Evolutionary conservation across 1,140 invertebrate genomes (phyloP).

Genomic region (Scaptomyza graminum): DNA sequence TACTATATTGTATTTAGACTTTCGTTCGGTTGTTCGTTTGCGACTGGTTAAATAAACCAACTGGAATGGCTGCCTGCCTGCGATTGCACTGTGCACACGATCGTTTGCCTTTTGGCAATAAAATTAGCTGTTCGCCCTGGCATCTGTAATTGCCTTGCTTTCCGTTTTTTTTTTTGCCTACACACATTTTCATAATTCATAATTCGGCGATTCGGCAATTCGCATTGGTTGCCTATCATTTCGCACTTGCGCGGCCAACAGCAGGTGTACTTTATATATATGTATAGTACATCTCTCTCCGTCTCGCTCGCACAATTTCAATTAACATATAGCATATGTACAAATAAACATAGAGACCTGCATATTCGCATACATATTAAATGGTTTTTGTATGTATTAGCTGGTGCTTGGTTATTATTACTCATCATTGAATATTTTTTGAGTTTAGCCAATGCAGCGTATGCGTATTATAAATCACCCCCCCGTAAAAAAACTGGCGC

Average conservation of each 20-base stretch:
- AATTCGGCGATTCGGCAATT: slow-evolving; percentile 34
- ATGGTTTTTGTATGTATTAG: slow-evolving; percentile 14
- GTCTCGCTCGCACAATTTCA: slow-evolving; percentile 15
- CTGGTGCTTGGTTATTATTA: slow-evolving; percentile 53
- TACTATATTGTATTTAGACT: not conserved
- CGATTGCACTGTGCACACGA: slow-evolving; percentile 67
- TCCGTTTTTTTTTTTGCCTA: slow-evolving; percentile 22
- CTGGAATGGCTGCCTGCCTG: slow-evolving; percentile 64
- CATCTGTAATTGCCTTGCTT: slow-evolving; percentile 46
- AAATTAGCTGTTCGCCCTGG: slow-evolving; percentile 64
- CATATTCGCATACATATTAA: not conserved
- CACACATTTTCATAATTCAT: slow-evolving; percentile 57
- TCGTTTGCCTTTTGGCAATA: slow-evolving; percentile 50
- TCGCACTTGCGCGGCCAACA: slow-evolving; percentile 64
- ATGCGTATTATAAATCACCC: slow-evolving; percentile 53
- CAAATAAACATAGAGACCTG: not conserved
- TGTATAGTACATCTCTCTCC: not conserved
- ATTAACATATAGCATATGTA: slow-evolving; percentile 1
- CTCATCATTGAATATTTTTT: slow-evolving; percentile 60
- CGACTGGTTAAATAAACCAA: slow-evolving; percentile 64
- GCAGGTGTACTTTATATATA: slow-evolving; percentile 65
- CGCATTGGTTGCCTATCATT: slow-evolving; percentile 70
- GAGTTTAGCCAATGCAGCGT: slow-evolving; percentile 43
- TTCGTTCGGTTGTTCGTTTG: slow-evolving; percentile 47
- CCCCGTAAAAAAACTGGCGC: slow-evolving; percentile 36